These are phyloP conservation scores for Chaetodon trifasciatus DNA, from an alignment of 2,797 vertebrate genomes.

Conservation along the genomic window DNA sequence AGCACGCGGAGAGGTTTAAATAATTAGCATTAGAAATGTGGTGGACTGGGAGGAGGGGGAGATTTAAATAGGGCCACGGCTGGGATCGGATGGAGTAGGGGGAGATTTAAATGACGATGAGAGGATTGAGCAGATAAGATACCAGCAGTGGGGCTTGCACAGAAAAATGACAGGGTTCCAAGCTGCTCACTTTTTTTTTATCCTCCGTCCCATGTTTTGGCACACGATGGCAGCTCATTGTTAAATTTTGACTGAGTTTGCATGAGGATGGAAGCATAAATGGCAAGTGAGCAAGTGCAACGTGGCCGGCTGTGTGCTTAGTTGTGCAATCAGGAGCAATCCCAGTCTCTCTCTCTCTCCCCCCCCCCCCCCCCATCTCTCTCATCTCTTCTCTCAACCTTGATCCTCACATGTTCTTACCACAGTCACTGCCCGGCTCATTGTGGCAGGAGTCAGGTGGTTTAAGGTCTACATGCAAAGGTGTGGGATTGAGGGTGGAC, in stretches of 20 bases:
- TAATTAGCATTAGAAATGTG: slow-evolving; percentile 87
- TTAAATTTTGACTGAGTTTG: slow-evolving; percentile 67
- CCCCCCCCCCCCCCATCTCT: slow-evolving; percentile 27
- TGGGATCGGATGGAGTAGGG: slow-evolving; percentile 79
- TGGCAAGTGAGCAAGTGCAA: slow-evolving; percentile 60
- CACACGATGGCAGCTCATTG: slow-evolving; percentile 74
- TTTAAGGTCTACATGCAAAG: slow-evolving; percentile 12
- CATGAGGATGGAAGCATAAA: slow-evolving; percentile 46
- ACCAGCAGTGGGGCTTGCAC: slow-evolving; percentile 65
- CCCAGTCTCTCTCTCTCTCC: slow-evolving; percentile 28
- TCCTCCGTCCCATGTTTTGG: slow-evolving; percentile 64
- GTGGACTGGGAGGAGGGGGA: slow-evolving; percentile 78
- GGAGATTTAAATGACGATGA: slow-evolving; percentile 84
- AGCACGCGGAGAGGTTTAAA: slow-evolving; percentile 80
- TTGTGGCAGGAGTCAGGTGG: slow-evolving; percentile 11
- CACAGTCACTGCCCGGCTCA: slow-evolving; percentile 24
- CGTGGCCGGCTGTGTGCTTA: slow-evolving; percentile 40
- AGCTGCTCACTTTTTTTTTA: slow-evolving; percentile 76
- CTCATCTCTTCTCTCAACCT: slow-evolving; percentile 48
- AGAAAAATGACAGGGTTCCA: slow-evolving; percentile 72
- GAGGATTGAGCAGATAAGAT: slow-evolving; percentile 83
- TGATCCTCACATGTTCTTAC: slow-evolving; percentile 33
- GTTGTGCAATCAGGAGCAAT: slow-evolving; percentile 54
- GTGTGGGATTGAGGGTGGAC: slow-evolving; percentile 18
- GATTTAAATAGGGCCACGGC: slow-evolving; percentile 80